These are phyloP conservation scores for Dromiciops gliroides DNA, from an alignment of 2,113 vertebrate species.

Conservation along the genomic window DNA sequence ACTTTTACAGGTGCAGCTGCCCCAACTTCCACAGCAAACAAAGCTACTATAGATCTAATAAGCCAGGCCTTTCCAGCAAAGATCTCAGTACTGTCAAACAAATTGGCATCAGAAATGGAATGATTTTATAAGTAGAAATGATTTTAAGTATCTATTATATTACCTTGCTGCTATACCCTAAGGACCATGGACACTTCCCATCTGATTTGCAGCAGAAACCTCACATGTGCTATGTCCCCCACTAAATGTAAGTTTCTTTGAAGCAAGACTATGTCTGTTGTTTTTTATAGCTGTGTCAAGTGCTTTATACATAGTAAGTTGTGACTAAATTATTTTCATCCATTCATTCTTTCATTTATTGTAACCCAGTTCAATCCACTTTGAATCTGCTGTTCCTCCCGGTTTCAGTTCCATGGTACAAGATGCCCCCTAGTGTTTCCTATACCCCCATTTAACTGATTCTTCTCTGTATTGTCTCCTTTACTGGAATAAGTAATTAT, in stretches of 20 bases:
- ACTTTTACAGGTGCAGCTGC: not conserved
- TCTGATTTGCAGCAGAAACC: not conserved
- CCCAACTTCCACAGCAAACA: not conserved
- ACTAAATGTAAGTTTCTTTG: not conserved
- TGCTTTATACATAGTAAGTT: not conserved
- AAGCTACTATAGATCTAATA: not conserved
- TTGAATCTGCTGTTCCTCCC: not conserved
- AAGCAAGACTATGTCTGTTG: not conserved
- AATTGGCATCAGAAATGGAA: not conserved
- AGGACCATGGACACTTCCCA: not conserved
- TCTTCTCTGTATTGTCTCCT: not conserved
- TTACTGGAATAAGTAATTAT: not conserved
- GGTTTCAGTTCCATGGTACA: not conserved
- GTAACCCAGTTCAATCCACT: not conserved
- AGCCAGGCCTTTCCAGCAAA: not conserved
- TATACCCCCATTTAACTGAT: not conserved
- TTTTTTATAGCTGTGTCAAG: not conserved
- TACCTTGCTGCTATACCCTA: not conserved
- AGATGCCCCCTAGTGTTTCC: not conserved
- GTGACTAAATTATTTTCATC: not conserved
- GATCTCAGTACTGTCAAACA: not conserved
- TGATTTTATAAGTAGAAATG: not conserved
- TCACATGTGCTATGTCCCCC: not conserved
- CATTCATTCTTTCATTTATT: not conserved
- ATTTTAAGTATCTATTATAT: not conserved